Percentiles rank a stretch among this genome's conserved stretches.
Conservation (phyloP, 2,888 invertebrate genomes). For the Folsomia candida region DNA sequence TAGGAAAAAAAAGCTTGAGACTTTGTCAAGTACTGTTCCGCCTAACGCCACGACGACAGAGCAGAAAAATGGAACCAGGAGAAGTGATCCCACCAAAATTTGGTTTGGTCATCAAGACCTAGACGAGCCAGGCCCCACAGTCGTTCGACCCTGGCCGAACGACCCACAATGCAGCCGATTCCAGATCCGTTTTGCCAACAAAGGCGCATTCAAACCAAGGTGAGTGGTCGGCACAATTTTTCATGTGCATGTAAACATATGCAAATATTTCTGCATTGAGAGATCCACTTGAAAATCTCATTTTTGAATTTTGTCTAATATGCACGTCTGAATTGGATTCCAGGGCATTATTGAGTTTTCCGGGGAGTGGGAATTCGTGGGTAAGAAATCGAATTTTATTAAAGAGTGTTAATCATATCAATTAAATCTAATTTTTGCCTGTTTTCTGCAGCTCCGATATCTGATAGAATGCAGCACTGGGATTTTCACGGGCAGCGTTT, state of each 20-base stretch:
- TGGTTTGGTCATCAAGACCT: constrained; percentile 47
- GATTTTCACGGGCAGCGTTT: constrained; percentile 53
- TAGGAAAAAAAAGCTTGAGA: background rate
- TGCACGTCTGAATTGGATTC: no score
- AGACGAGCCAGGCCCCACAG: constrained; percentile 12
- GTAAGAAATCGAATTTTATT: no score
- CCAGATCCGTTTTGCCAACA: constrained; percentile 50
- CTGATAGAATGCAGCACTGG: constrained; percentile 53
- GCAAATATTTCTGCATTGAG: background rate
- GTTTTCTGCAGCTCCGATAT: no score
- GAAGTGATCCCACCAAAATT: constrained; percentile 50
- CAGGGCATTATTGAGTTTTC: constrained; percentile 53
- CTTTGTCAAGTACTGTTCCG: no score
- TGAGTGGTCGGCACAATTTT: constrained; percentile 19
- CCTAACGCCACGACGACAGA: background rate
- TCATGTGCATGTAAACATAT: background rate
- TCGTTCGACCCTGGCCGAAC: constrained; percentile 49
- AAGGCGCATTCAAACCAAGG: constrained; percentile 50
- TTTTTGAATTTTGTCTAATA: constrained; percentile 2
- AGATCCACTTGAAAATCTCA: no score
- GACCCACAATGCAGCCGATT: constrained; percentile 49
- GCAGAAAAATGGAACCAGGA: constrained; percentile 37
- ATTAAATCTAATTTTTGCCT: no score
- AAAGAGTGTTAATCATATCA: no score
- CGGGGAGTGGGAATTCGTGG: constrained; percentile 54